These are phyloP conservation scores for Poeciliopsis presidionis DNA, from an alignment of 2,797 vertebrate species.

Conservation along the genomic window DNA sequence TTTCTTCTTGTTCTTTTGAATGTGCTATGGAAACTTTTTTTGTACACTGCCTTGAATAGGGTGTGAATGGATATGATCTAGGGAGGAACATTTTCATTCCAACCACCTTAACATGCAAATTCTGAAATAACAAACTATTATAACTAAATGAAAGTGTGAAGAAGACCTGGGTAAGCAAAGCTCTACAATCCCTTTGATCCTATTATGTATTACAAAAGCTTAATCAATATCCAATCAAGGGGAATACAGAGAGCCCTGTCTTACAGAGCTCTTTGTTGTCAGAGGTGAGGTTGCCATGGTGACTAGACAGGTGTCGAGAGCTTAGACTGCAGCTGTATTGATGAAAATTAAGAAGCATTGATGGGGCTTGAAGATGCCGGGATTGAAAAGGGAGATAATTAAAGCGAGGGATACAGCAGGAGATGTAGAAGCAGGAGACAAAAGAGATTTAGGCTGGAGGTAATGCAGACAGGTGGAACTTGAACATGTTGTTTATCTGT, in stretches of 20 bases:
- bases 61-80: slow-evolving; percentile 59
- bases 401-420: slow-evolving; percentile 63
- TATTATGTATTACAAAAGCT: slow-evolving; percentile 87
- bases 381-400: slow-evolving; percentile 79
- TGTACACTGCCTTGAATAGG: slow-evolving; percentile 40
- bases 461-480: slow-evolving; percentile 52
- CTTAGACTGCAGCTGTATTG: slow-evolving; percentile 77
- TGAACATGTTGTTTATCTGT: slow-evolving; percentile 20
- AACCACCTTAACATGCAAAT: slow-evolving; percentile 76
- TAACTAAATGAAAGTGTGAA: slow-evolving; percentile 79
- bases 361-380: slow-evolving; percentile 78
- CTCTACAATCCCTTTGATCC: slow-evolving; percentile 80
- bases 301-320: slow-evolving; percentile 80
- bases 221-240: slow-evolving; percentile 88
- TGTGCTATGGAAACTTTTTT: slow-evolving; percentile 13
- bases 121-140: slow-evolving; percentile 78
- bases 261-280: slow-evolving; percentile 83
- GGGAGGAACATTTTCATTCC: slow-evolving; percentile 53
- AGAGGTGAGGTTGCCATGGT: slow-evolving; percentile 82
- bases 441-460: slow-evolving; percentile 52
- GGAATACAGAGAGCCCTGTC: slow-evolving; percentile 79
- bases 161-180: slow-evolving; percentile 75
- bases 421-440: slow-evolving; percentile 38
- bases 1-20: slow-evolving; percentile 15
- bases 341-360: slow-evolving; percentile 82